Base-by-base conservation (phyloP, 2,888 invertebrate genomes). In the Antitype chi region DNA sequence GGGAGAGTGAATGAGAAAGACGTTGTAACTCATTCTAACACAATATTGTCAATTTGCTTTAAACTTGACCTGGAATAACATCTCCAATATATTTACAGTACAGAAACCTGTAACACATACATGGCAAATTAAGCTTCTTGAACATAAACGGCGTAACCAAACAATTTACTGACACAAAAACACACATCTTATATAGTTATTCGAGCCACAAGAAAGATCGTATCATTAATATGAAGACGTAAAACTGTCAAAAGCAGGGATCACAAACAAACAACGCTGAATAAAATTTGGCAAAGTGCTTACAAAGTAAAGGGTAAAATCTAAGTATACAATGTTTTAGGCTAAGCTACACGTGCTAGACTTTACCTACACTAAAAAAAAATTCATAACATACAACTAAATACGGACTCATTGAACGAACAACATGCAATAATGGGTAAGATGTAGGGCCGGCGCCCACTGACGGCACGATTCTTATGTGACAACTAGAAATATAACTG, bases 211-310 rank as follows among this genome's bases (percentile, higher is more conserved):
- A 87, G 79, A 81, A 86, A 88, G 81, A 88, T 87, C 85, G 85
- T 90, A 89, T 87, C 91, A 89, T 91, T 90, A 90, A 91, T 91
- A 90, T 85, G 76, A 85, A 82, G 88, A 85, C 86, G 88, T 90
- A 89, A 90, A 89, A 85, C 88, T 90, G 89, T 89, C 89, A 87
- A 74, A 79, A 86, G 78, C 90, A 88, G 72, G 70, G 70, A 84
- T 85, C 82, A 85, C 78, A 90, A 86, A 89, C 87, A 89, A 88
- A 86, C 84, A 74, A 67, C 43, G 62, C 23, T 76, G 72, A 74
- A 81, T 86, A 83, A 81, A 88, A 73, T 86, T 77, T 74, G 62
- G 67, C 79, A 47, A 77, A 57, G 76, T 55, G 57, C 52, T 59
- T 15, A 66, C 62, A 69, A 74, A 52, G 60, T 74, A 62, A 79